Evolutionary conservation across 2,888 invertebrate genomes (phyloP), one percentile per base, ranked within the genome.

Genomic region (Hedychridium roseum): DNA sequence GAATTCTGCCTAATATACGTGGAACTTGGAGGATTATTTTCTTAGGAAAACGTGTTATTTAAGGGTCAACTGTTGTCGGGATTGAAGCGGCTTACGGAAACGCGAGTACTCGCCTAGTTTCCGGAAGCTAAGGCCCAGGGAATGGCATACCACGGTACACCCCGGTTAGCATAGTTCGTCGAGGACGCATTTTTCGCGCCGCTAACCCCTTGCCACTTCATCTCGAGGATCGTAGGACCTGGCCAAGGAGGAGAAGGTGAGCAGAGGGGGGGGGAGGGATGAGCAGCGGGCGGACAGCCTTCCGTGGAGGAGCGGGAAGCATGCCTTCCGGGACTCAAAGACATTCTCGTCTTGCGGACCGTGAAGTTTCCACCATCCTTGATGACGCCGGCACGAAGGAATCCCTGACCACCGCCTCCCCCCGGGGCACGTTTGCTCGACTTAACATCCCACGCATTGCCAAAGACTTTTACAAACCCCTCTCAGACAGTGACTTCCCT

Each of bases 291-390:
- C n/a, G n/a, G n/a, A n/a, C n/a, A n/a, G n/a, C n/a, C n/a, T n/a
- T n/a, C n/a, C n/a, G n/a, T n/a, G n/a, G n/a, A n/a, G n/a, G n/a
- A n/a, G n/a, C n/a, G n/a, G n/a, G n/a, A n/a, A 35, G 43, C 53
- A 76, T 74, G 72, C 75, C 74, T 76, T 66, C 60, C 68, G 63
- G 66, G 65, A 74, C 68, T 76, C 78, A 78, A 78, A 78, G 78
- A 78, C 77, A 78, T 78, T 78, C 78, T 74, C 72, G 65, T 70
- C 76, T 73, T 71, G 64, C 64, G 68, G 68, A 69, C 67, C 65
- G 68, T 54, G 65, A 75, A 76, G 70, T 74, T 74, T 68, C 64
- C 60, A 61, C 67, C 60, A 68, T 68, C 68, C 67, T 50, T 56
- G 56, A 64, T 57, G 61, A 65, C 57, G 56, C 48, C 50, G 28